Evolutionary conservation across 1,140 invertebrate species (phyloP).

Genomic region (Plodia interpunctella): DNA sequence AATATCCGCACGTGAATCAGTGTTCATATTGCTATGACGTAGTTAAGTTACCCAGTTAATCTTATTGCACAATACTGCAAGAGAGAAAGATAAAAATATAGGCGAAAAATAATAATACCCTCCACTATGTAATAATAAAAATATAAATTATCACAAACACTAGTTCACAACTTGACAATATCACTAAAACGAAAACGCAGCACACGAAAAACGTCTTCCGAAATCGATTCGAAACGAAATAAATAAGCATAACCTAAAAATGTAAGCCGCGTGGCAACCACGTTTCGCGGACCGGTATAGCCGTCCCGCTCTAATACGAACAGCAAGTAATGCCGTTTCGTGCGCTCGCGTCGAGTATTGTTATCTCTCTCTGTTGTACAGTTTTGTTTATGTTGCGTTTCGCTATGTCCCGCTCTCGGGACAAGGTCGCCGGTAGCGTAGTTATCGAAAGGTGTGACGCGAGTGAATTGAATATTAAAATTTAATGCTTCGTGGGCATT

Average conservation of each 20-base stretch:
- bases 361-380: neutral
- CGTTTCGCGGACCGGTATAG: constrained; percentile 30
- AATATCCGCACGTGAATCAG: too few species aligned
- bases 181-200: neutral
- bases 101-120: neutral
- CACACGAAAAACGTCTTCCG: neutral
- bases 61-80: constrained; percentile 4
- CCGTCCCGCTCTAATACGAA: constrained; percentile 12
- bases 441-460: neutral
- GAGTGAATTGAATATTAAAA: constrained; percentile 1
- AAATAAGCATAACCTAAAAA: constrained; percentile 29
- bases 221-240: neutral
- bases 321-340: neutral
- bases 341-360: constrained; percentile 9
- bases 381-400: constrained; percentile 12
- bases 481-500: neutral
- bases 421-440: constrained; percentile 10
- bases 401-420: constrained; percentile 12
- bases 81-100: neutral
- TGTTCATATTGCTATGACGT: neutral
- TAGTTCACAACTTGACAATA: neutral
- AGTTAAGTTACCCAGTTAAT: neutral
- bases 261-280: constrained; percentile 23
- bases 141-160: neutral
- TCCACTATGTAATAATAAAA: neutral